Evolutionary conservation across 2,113 vertebrate genomes (phyloP).

Genomic region (Spermophilus dauricus): DNA sequence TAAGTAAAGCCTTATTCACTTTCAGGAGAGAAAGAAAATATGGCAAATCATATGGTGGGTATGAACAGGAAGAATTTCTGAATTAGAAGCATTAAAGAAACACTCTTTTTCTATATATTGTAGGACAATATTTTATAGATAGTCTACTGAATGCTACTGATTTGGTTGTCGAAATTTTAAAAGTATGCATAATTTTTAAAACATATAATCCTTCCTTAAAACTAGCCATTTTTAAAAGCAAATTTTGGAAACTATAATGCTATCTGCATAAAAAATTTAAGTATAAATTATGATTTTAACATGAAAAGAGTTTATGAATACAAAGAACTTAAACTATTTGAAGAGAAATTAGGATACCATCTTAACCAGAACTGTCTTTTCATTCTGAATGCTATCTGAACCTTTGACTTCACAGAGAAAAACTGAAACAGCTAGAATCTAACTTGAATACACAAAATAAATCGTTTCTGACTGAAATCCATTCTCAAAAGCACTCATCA

Average conservation of each 20-base stretch:
- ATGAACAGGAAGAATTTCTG: conserved; percentile 85
- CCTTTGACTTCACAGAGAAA: conserved; percentile 56
- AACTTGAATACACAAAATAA: conserved; percentile 86
- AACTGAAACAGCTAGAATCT: conserved; percentile 80
- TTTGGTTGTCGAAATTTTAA: conserved; percentile 66
- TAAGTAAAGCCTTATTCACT: not conserved
- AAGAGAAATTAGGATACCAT: conserved; percentile 5
- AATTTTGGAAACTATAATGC: conserved; percentile 1
- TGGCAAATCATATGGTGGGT: conserved; percentile 84
- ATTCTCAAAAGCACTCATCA: conserved; percentile 78
- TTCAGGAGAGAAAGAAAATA: not conserved
- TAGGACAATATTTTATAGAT: conserved; percentile 71
- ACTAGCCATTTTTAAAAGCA: not conserved
- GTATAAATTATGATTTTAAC: conserved; percentile 15
- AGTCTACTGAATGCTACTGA: conserved; percentile 65
- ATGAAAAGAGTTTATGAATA: conserved; percentile 41
- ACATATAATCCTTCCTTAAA: conserved; percentile 3
- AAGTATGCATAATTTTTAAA: not conserved
- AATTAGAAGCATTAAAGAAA: conserved; percentile 84
- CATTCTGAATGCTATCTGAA: conserved; percentile 75
- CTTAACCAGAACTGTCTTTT: conserved; percentile 61
- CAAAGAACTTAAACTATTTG: conserved; percentile 38
- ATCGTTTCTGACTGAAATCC: conserved; percentile 83
- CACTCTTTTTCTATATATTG: conserved; percentile 80
- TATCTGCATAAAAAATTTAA: not conserved